These are phyloP conservation scores for Netelia virgata DNA, from an alignment of 2,888 invertebrate species.

Conservation along the genomic window DNA sequence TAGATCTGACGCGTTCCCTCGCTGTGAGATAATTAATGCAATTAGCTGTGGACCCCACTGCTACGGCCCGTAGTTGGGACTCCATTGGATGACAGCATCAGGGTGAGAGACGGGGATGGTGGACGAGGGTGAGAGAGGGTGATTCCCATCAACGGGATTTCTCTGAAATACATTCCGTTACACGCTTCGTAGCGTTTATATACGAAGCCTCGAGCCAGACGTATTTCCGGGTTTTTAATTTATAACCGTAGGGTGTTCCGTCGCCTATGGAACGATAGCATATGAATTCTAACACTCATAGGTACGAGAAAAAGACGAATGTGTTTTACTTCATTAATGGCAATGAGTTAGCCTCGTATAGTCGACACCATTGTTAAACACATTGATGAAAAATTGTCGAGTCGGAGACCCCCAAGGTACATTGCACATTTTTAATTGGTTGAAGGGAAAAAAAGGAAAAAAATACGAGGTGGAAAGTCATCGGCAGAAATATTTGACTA, in stretches of 20 bases:
- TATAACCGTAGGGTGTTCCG: background rate
- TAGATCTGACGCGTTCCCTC: conserved; percentile 17
- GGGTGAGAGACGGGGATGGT: background rate
- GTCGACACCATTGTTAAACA: too few relatives aligned
- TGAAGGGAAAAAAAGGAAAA: too few relatives aligned
- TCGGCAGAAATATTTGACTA: too few relatives aligned
- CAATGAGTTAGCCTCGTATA: too few relatives aligned
- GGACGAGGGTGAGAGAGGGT: background rate
- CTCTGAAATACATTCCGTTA: background rate
- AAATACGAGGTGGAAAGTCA: too few relatives aligned
- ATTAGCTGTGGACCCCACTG: conserved; percentile 71
- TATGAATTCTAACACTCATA: too few relatives aligned
- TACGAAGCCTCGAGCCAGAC: background rate
- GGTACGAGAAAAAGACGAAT: too few relatives aligned
- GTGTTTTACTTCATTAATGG: too few relatives aligned
- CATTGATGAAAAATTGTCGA: too few relatives aligned
- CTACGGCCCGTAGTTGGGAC: conserved; percentile 19
- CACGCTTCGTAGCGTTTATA: background rate
- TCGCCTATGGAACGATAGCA: background rate
- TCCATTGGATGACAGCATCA: background rate
- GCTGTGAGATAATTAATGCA: conserved; percentile 74
- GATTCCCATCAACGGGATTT: background rate
- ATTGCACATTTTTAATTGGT: too few relatives aligned
- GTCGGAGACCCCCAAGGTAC: too few relatives aligned
- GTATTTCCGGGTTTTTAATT: background rate